A percentile compares a stretch with the other conserved stretches of the same genome.
phyloP scores from a whole-genome alignment of 2,797 vertebrate species.

The Alca torda region DNA sequence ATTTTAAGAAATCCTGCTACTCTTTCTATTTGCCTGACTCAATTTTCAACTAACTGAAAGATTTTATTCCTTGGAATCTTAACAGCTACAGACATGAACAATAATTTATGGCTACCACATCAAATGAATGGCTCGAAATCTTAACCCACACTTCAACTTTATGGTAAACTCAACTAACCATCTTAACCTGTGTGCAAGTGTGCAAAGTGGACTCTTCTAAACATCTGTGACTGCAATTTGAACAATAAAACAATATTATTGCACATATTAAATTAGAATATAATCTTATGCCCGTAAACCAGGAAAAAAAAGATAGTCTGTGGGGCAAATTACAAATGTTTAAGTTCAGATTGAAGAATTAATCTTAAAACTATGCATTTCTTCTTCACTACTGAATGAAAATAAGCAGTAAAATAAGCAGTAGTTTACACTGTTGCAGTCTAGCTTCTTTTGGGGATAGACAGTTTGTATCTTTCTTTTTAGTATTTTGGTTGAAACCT shows the following conservation, averaged over 20 bases:
- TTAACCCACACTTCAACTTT: not conserved
- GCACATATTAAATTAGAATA: not conserved
- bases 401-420: not conserved
- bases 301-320: not conserved
- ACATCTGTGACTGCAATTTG: not conserved
- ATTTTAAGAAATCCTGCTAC: not conserved
- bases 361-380: not conserved
- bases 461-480: slow-evolving; percentile 46
- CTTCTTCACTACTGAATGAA: not conserved
- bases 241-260: not conserved
- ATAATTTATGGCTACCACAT: not conserved
- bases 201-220: not conserved
- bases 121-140: not conserved
- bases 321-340: not conserved
- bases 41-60: not conserved
- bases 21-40: not conserved
- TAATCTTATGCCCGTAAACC: not conserved
- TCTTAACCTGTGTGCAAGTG: not conserved
- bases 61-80: not conserved
- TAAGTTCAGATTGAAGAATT: not conserved
- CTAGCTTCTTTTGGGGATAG: slow-evolving; percentile 9
- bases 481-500: slow-evolving; percentile 52
- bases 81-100: not conserved
- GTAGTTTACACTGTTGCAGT: not conserved
- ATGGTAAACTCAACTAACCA: not conserved